Evolutionary conservation across 2,888 invertebrate species (phyloP).

Genomic region (Colletes collaris): DNA sequence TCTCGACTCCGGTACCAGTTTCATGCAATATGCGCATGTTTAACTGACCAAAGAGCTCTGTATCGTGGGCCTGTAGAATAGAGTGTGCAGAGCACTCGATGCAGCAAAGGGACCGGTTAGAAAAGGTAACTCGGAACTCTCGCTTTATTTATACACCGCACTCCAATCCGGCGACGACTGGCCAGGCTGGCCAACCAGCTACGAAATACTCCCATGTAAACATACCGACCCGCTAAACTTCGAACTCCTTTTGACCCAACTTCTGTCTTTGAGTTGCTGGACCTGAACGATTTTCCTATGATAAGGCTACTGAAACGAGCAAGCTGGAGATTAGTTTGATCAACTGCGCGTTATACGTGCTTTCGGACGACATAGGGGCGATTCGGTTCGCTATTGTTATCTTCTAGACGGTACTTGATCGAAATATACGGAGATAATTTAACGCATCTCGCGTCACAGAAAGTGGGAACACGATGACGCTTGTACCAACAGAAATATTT

Average conservation of each 20-base stretch:
- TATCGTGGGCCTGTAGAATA: constrained; percentile 70
- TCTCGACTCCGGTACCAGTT: constrained; percentile 81
- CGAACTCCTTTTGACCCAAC: constrained; percentile 37
- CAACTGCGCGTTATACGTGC: constrained; percentile 1
- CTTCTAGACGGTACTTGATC: no score
- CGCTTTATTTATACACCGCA: constrained; percentile 73
- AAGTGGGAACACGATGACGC: no score
- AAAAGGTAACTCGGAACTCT: constrained; percentile 50
- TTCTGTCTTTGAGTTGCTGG: constrained; percentile 44
- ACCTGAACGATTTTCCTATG: constrained; percentile 14
- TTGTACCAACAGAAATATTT: no score
- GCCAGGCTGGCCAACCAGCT: constrained; percentile 54
- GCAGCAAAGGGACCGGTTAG: constrained; percentile 50
- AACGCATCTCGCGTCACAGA: no score
- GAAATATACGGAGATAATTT: no score
- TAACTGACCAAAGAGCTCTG: constrained; percentile 81
- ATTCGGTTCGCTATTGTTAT: not conserved
- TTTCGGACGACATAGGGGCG: not conserved
- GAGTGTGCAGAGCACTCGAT: constrained; percentile 65
- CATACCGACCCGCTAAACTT: constrained; percentile 63
- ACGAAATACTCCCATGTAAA: constrained; percentile 64
- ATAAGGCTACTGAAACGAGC: not conserved
- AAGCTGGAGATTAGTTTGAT: not conserved
- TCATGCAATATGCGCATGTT: constrained; percentile 83
- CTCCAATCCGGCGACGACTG: constrained; percentile 64